Base-by-base conservation (phyloP, 1,140 invertebrate species). In the Spodoptera litura region DNA sequence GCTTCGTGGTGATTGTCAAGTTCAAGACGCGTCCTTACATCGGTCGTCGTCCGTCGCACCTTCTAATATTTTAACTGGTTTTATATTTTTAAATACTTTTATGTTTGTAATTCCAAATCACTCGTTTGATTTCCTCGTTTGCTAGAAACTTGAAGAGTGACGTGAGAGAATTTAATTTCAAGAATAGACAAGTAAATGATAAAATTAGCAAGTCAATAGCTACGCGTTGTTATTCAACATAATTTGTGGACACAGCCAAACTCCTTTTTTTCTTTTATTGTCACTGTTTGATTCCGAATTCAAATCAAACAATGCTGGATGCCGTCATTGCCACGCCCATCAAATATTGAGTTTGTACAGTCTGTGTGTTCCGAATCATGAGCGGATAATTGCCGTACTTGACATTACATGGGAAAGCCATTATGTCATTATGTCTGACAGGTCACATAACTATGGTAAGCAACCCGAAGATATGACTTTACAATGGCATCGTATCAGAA, bases 271-370 rank as follows among this genome's bases (percentile, higher is more conserved):
- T 25, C 11, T 12, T 61, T 13, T 6, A 35, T 35, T 59, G 3
- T n/a, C 5, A 61, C 27, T 61, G 25, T 11, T 27, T 13, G 31
- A 62, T 64, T 64, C 35, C 1, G 3, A 20, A 49, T 20, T 20
- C 38, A 20, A 64, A 49, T 64, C 38, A 10, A 15, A 20, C n/a
- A 49, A 3, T 64, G 5, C 13, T 64, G 38, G n/a, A 66, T 66
- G 62, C 49, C 10, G 58, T 61, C 27, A 35, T 20, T 25, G 31
- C 59, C 38, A 66, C 62, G 38, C 62, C 62, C 62, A 66, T 49
- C 38, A 49, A 15, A 35, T 62, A 44, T 49, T 64, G 62, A 49
- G 25, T 49, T 20, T 51, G 3, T 51, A 44, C 6, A 44, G 38
- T 44, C 5, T 44, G 6, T 44, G 38, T 64, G 62, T 49, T 44